phyloP scores from a whole-genome alignment of 2,113 vertebrate genomes.

The Channa maculata region DNA sequence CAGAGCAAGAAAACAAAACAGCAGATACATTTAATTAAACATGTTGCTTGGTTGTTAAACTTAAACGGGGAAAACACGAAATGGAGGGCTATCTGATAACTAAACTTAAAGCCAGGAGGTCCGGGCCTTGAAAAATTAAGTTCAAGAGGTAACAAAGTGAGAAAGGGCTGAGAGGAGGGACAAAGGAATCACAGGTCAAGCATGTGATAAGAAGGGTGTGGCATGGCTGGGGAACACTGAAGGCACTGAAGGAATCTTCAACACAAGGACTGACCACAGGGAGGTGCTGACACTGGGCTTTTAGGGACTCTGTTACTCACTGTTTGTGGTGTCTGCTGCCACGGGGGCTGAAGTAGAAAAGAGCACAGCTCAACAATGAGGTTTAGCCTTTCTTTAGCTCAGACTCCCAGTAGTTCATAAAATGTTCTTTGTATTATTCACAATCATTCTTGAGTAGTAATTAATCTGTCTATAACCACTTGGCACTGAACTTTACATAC shows the following conservation, averaged over 20 bases:
- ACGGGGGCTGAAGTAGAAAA: conserved; percentile 75
- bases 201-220: conserved; percentile 21
- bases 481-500: neutral
- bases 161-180: neutral
- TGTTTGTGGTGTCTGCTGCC: conserved; percentile 67
- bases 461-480: neutral
- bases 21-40: neutral
- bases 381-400: neutral
- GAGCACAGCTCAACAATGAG: conserved; percentile 54
- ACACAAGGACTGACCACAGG: conserved; percentile 67
- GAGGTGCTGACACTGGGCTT: conserved; percentile 49
- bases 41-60: neutral
- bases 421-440: neutral
- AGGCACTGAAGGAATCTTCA: conserved; percentile 36
- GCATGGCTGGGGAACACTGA: conserved; percentile 33
- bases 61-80: conserved; percentile 10
- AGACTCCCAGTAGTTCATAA: neutral
- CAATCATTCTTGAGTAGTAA: neutral
- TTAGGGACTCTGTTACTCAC: conserved; percentile 75
- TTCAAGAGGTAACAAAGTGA: conserved; percentile 1
- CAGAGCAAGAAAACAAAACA: conserved; percentile 37
- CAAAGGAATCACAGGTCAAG: conserved; percentile 39
- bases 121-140: conserved; percentile 31
- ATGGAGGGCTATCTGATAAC: conserved; percentile 36
- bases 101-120: conserved; percentile 42